Evolutionary conservation across 2,113 vertebrate genomes (phyloP), one percentile per base, ranked within the genome.

Genomic region (Synodontis membranacea): DNA sequence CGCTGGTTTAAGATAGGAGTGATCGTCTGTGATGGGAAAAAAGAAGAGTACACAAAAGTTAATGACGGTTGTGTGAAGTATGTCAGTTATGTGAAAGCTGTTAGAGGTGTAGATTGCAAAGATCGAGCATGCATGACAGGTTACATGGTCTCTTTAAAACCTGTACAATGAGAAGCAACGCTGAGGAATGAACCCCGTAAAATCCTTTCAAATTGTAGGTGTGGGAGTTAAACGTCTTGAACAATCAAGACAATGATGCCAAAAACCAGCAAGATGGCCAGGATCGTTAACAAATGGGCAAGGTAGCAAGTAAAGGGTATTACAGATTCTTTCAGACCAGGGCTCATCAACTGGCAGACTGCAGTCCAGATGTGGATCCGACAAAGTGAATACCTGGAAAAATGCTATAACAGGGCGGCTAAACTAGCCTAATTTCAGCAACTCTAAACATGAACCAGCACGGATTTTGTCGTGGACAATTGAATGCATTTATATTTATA

Each of bases 1-100:
- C 21, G 86, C 89, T 79, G 93, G 95, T 90, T 93, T 83, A 64
- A 95, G 94, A 92, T 95, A 95, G 70, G 93, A 93, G 84, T 93
- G 88, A 72, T 88, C 91, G 91, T 93, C 95, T 95, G 84, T 88
- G n/a, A 52, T 79, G 37, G 23, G 23, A 80, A 76, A 79, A 84
- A 17, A 74, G 84, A 90, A 31, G 90, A 85, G 52, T 88, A 91
- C 91, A 86, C 25, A 81, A 89, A 80, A 21, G 79, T 85, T 89
- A 92, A 84, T 5, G 5, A 42, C 34, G 92, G 34, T 28, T 76
- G 4, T 83, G 42, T 19, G 9, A 75, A 75, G n/a, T 23, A 46
- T 60, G 84, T n/a, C 5, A 74, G 10, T 9, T 56, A 72, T 72
- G 82, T 84, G 23, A 39, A 70, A 37, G 34, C 39, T 83, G n/a